phyloP scores from a whole-genome alignment of 2,888 invertebrate species.

The Autographa pulchrina region DNA sequence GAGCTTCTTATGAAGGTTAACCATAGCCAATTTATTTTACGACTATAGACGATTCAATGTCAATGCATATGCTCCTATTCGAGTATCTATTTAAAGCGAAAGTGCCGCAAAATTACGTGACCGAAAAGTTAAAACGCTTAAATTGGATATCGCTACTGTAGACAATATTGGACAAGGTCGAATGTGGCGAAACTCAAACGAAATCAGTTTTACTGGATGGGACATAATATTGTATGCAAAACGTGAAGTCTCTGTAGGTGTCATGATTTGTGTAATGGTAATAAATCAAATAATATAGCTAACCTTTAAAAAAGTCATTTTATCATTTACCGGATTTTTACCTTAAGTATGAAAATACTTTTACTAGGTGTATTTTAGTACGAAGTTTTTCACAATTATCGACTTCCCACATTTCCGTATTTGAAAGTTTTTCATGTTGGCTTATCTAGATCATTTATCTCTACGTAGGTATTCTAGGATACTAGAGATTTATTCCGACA shows the following conservation, averaged over 20 bases:
- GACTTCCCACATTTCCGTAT: constrained; percentile 18
- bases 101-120: constrained; percentile 78
- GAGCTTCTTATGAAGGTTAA: constrained; percentile 47
- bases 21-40: constrained; percentile 30
- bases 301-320: too few species aligned
- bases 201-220: constrained; percentile 63
- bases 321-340: too few species aligned
- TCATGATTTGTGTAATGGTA: not conserved
- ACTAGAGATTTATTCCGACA: constrained; percentile 60
- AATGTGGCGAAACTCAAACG: constrained; percentile 64
- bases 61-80: constrained; percentile 66
- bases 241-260: not conserved
- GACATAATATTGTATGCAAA: constrained; percentile 43
- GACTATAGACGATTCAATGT: constrained; percentile 68
- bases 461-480: constrained; percentile 48
- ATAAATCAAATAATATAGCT: too few species aligned
- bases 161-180: constrained; percentile 77
- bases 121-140: constrained; percentile 66
- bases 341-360: too few species aligned
- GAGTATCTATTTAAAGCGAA: constrained; percentile 67
- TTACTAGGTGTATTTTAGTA: too few species aligned
- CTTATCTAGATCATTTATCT: constrained; percentile 53
- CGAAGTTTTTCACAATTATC: not conserved
- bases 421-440: constrained; percentile 32
- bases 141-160: constrained; percentile 64